phyloP scores from a whole-genome alignment of 2,797 vertebrate genomes.

The Potorous gilbertii region DNA sequence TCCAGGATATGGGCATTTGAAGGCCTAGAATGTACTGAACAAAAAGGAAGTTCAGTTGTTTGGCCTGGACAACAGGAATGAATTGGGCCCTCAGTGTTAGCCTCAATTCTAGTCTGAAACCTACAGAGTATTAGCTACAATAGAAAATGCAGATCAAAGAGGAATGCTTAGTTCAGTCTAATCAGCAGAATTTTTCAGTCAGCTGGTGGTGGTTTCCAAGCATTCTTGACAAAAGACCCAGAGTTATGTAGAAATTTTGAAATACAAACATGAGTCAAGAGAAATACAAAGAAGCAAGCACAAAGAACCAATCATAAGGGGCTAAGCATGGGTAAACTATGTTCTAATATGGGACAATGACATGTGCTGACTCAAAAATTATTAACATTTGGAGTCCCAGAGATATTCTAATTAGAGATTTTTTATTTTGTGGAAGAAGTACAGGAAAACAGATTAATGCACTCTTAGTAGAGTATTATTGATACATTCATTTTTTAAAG shows the following conservation, averaged over 20 bases:
- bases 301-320: not conserved
- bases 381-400: not conserved
- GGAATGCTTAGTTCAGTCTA: not conserved
- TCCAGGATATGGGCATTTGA: not conserved
- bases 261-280: not conserved
- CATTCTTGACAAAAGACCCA: not conserved
- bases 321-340: not conserved
- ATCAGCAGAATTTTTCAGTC: not conserved
- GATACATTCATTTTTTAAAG: not conserved
- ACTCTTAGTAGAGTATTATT: not conserved
- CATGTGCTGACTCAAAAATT: not conserved
- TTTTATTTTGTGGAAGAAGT: not conserved
- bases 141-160: not conserved
- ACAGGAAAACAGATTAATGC: not conserved
- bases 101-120: not conserved
- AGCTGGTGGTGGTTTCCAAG: not conserved
- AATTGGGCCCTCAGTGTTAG: not conserved
- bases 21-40: not conserved
- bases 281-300: not conserved
- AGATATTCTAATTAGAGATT: not conserved
- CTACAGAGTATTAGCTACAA: not conserved
- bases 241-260: not conserved
- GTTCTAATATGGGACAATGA: not conserved
- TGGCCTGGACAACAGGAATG: not conserved
- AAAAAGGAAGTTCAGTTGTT: not conserved